Evolutionary conservation across 2,888 invertebrate species (phyloP), one percentile per base, ranked within the genome.

Genomic region (Coleophora flavipennella): DNA sequence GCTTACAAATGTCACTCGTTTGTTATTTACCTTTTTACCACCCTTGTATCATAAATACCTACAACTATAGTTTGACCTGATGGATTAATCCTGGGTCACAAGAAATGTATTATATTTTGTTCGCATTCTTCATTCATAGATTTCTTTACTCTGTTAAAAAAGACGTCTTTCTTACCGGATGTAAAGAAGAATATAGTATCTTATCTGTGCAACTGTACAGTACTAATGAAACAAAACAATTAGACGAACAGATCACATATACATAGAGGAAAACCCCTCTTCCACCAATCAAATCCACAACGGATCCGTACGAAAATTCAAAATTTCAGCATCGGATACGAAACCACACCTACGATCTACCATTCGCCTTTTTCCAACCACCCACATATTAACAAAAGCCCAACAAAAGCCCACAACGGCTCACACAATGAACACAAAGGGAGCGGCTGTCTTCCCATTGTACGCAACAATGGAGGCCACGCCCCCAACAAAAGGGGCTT

Each of bases 381-480:
- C 58, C 55, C 61, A 48, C 54, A 41, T 43, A 51, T 49, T n/a
- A 48, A 57, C 56, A 63, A 58, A 53, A 48, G 50, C 48, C 64
- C 48, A 64, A 78, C 75, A 58, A 53, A 48, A 49, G 48, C 64
- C 48, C 63, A 78, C 75, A 77, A 77, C 55, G 44, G 58, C 53
- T 57, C 67, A 44, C 48, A 78, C 74, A 78, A 81, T 62, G 62
- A 54, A 50, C 45, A 81, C 77, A 83, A 83, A 73, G 75, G 75
- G 72, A 53, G 53, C 57, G 44, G 57, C 72, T 72, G 68, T 79
- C 83, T 74, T 79, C 75, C 84, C 66, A 81, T 83, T 84, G 84
- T 83, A 46, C 70, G 54, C 55, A 57, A 84, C 83, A 83, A 84
- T 49, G 60, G 50, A 55, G 43, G 68, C 78, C 65, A 53, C 77